Evolutionary conservation across 1,140 invertebrate genomes (phyloP), one percentile per base, ranked within the genome.

Genomic region (Drosophila burlai): DNA sequence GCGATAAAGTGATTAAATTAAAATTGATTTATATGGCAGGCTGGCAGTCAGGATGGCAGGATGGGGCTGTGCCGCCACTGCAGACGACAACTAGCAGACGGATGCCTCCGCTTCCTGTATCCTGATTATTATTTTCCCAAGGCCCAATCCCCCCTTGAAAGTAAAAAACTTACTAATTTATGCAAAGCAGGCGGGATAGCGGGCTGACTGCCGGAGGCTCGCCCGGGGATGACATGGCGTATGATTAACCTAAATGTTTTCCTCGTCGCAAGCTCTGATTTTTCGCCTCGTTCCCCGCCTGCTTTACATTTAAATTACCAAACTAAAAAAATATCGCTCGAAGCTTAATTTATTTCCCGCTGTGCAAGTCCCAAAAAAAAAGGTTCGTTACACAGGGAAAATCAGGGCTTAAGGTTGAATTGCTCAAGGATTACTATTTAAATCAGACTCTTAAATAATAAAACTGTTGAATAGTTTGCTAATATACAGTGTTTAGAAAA

Each of bases 1-100:
- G 77, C 81, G 81, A 89, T 90, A 89, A 89, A 89, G 87, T 90
- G 85, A 89, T 89, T 89, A 89, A 89, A 90, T 89, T 89, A 80
- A 90, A 89, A 89, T 89, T 90, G 85, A 89, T 89, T 89, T 85
- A 90, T 81, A 82, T 80, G 65, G 66, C 66, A 68, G 47, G 57
- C 74, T 16, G 52, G 52, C 13, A 11, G 54, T 21, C 50, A 38
- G 31, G 18, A 34, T 24, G 52, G 21, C 49, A 36, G 61, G 58
- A 55, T 38, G 62, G 45, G 60, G 34, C 21, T 55, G 18, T 15
- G 34, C 31, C 16, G 31, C 46, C 13, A 40, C 54, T 80, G 57
- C 43, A 52, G 55, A 45, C 63, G 43, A 59, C 68, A 75, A 71
- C 75, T 79, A 72, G 46, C 62, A 62, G 54, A 64, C 71, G 54